Percentiles rank a stretch among this genome's conserved stretches.
Evolutionary conservation across 1,140 invertebrate genomes (phyloP).

Genomic region (Coptotermes formosanus): DNA sequence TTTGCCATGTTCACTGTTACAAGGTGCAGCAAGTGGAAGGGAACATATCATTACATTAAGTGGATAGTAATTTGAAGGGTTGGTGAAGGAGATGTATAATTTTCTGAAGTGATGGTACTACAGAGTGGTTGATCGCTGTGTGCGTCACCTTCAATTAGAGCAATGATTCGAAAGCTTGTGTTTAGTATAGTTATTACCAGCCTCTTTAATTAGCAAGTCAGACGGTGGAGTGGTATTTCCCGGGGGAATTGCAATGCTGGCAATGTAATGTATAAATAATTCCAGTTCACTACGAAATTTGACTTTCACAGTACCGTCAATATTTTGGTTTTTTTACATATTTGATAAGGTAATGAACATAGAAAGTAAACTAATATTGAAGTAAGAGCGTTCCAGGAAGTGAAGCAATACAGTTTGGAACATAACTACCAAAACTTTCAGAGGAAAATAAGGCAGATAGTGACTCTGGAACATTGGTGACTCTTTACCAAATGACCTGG

Average conservation of each 20-base stretch:
- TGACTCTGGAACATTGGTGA: no score
- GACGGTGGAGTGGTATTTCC: neutral
- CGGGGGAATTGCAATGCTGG: neutral
- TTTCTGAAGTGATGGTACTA: neutral
- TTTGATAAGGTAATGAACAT: no score
- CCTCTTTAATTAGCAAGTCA: neutral
- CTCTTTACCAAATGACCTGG: no score
- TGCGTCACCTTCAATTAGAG: neutral
- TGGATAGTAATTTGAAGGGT: constrained; percentile 7
- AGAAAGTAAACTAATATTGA: no score
- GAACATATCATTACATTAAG: neutral
- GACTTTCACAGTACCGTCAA: no score
- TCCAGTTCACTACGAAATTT: neutral
- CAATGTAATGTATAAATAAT: neutral
- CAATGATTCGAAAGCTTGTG: neutral
- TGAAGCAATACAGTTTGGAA: no score
- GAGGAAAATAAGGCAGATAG: no score
- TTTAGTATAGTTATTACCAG: neutral
- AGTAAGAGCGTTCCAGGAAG: no score
- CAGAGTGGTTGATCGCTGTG: neutral
- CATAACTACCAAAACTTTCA: no score
- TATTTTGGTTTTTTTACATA: no score
- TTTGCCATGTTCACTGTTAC: neutral
- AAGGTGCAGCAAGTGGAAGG: neutral
- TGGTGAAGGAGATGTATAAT: neutral